A percentile compares a stretch with the other conserved stretches of the same genome.
Evolutionary conservation across 2,113 vertebrate genomes (phyloP).

Genomic region (Bubo bubo): DNA sequence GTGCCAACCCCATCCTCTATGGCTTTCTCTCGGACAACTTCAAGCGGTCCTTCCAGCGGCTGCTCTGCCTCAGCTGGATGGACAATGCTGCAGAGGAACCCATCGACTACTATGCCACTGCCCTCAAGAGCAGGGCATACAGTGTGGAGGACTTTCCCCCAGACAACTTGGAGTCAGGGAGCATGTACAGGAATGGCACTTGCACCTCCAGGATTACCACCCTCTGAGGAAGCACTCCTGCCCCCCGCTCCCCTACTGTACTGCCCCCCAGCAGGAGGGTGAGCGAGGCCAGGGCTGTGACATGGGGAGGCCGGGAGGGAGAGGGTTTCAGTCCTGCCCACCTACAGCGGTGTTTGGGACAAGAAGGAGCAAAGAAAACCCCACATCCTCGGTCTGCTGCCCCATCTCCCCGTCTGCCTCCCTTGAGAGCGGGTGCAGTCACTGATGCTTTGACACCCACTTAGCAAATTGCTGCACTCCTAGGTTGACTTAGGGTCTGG

Average conservation of each 20-base stretch:
- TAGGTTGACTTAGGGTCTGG: background rate
- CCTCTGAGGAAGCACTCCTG: constrained; percentile 63
- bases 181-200: constrained; percentile 85
- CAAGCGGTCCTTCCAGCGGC: constrained; percentile 89
- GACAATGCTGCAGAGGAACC: constrained; percentile 88
- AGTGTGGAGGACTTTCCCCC: constrained; percentile 88
- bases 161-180: constrained; percentile 83
- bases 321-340: background rate
- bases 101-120: constrained; percentile 90
- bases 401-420: background rate
- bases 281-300: background rate
- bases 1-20: constrained; percentile 90
- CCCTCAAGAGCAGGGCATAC: constrained; percentile 88
- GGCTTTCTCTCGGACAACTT: constrained; percentile 93
- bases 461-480: background rate
- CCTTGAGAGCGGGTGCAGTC: accelerated
- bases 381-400: background rate
- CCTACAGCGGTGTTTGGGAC: background rate
- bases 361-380: background rate
- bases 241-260: background rate
- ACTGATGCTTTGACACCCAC: background rate
- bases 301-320: background rate
- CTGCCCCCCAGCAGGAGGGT: background rate
- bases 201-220: constrained; percentile 87
- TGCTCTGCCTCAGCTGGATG: constrained; percentile 90